Evolutionary conservation across 2,797 vertebrate genomes (phyloP).

Genomic region (Urophycis tenuis): DNA sequence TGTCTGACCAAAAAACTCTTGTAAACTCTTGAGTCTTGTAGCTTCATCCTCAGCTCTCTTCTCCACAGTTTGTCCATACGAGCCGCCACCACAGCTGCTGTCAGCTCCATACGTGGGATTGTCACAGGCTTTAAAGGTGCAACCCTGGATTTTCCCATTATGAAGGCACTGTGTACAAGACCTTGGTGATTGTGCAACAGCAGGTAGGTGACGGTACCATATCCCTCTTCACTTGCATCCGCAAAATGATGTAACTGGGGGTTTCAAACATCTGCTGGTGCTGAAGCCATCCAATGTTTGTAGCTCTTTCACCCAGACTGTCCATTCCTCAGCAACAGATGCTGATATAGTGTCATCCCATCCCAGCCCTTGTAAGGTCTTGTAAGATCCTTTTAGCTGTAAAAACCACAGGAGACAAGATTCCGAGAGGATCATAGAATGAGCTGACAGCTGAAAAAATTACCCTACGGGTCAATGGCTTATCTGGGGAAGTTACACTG

Average conservation of each 20-base stretch:
- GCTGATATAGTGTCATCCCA: constrained; percentile 3
- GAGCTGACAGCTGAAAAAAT: constrained; percentile 6
- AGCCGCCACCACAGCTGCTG: not conserved
- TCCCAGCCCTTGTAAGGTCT: not conserved
- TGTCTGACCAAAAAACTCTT: constrained; percentile 3
- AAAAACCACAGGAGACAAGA: not conserved
- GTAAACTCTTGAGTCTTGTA: too few species aligned
- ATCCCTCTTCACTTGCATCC: not conserved
- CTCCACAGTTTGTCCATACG: not conserved
- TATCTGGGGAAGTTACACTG: not conserved
- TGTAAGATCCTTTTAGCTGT: not conserved
- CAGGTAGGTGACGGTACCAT: not conserved
- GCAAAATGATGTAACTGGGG: not conserved
- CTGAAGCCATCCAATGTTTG: not conserved
- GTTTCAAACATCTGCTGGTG: not conserved
- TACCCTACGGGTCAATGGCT: not conserved
- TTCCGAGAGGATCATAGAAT: constrained; percentile 3
- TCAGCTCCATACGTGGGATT: not conserved
- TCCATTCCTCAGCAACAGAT: not conserved
- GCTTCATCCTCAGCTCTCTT: too few species aligned
- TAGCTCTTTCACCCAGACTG: too few species aligned
- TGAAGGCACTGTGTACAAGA: not conserved
- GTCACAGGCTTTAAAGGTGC: not conserved
- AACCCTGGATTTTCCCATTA: constrained; percentile 1
- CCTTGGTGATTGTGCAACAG: not conserved